Evolutionary conservation across 1,140 invertebrate genomes (phyloP).

Genomic region (Drosophila punjabiensis): DNA sequence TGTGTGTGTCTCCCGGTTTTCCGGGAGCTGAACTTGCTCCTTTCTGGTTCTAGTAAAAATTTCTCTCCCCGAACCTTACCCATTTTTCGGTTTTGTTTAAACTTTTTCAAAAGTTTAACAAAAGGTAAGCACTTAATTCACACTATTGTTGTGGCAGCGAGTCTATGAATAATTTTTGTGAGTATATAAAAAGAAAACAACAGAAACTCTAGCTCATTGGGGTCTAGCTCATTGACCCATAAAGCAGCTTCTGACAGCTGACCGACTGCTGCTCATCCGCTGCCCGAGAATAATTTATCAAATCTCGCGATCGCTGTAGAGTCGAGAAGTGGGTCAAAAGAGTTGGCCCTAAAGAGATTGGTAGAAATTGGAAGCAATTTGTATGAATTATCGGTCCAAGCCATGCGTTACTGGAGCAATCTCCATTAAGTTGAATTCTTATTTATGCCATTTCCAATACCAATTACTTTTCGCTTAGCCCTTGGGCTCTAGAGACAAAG

Average conservation of each 20-base stretch:
- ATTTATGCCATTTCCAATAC: constrained; percentile 37
- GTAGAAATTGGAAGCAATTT: constrained; percentile 25
- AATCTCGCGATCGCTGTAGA: constrained; percentile 37
- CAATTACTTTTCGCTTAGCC: constrained; percentile 35
- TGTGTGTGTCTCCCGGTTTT: constrained; percentile 36
- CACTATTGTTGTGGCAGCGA: constrained; percentile 48
- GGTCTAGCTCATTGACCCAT: constrained; percentile 48
- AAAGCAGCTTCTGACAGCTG: constrained; percentile 45
- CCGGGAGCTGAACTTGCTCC: constrained; percentile 29
- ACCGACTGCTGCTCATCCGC: constrained; percentile 40
- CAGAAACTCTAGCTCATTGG: constrained; percentile 7
- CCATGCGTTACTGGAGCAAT: constrained; percentile 19
- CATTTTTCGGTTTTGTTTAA: constrained; percentile 20
- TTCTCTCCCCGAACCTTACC: constrained; percentile 32
- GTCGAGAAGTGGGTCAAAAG: constrained; percentile 39
- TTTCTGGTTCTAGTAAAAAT: constrained; percentile 45
- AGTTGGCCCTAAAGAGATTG: constrained; percentile 22
- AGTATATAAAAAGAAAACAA: background rate
- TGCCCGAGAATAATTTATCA: constrained; percentile 36
- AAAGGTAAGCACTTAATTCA: constrained; percentile 57
- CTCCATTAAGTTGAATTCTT: constrained; percentile 31
- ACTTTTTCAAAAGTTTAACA: constrained; percentile 45
- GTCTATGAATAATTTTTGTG: constrained; percentile 29
- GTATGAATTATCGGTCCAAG: constrained; percentile 13
- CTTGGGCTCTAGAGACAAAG: background rate